Conservation (phyloP, 30 jellyfish, hydroid and myxozoan genomes). For the Turritopsis dohrnii region DNA sequence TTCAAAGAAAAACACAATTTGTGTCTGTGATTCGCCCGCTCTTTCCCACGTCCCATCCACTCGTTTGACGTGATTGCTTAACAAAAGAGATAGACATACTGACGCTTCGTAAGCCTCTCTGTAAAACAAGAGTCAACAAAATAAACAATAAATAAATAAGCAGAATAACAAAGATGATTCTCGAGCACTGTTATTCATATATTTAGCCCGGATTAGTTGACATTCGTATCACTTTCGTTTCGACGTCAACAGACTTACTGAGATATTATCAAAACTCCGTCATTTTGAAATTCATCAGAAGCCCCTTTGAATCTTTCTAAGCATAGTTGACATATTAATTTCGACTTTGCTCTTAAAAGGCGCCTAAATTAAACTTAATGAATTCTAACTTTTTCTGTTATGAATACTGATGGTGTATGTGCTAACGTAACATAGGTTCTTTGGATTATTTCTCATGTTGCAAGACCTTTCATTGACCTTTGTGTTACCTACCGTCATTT, state of each 20-base stretch:
- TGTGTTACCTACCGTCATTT: too few species aligned
- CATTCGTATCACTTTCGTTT: not conserved
- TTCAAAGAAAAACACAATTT: not conserved
- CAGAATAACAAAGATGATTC: not conserved
- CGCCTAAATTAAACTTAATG: too few species aligned
- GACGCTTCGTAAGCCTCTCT: not conserved
- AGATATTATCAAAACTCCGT: not conserved
- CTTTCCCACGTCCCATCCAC: slow-evolving; percentile 6
- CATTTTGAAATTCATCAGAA: not conserved
- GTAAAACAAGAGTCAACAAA: slow-evolving; percentile 7
- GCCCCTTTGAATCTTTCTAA: not conserved
- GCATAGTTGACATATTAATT: too few species aligned
- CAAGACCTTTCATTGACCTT: too few species aligned
- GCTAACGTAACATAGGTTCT: too few species aligned
- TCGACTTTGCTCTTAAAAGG: too few species aligned
- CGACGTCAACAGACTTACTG: not conserved
- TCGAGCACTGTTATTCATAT: not conserved
- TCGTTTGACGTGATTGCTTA: not conserved
- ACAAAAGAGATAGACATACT: slow-evolving; percentile 4
- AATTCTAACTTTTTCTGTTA: too few species aligned
- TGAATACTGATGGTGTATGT: too few species aligned
- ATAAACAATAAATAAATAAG: not conserved
- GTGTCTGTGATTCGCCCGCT: slow-evolving; percentile 3
- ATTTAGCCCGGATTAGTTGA: not conserved
- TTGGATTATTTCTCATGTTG: too few species aligned